Percentiles rank a stretch among this genome's conserved stretches.
Evolutionary conservation across 1,140 invertebrate genomes (phyloP).

Genomic region (Dendrolimus kikuchii): DNA sequence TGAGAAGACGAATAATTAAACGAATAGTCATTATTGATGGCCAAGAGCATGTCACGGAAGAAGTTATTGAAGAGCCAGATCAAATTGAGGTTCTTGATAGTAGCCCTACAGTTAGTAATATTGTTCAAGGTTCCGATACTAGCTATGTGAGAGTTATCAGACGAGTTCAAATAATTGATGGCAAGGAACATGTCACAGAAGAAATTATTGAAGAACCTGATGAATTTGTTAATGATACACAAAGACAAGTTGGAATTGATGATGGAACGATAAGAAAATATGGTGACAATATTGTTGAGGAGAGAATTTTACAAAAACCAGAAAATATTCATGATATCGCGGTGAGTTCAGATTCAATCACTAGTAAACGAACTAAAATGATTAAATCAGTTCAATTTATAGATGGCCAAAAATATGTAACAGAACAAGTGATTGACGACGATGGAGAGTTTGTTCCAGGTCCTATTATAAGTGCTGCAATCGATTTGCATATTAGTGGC

Average conservation of each 20-base stretch:
- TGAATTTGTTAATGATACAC: constrained; percentile 32
- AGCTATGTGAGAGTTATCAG: constrained; percentile 77
- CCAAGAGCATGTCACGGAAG: constrained; percentile 79
- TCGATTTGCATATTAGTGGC: not conserved
- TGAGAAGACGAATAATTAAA: constrained; percentile 65
- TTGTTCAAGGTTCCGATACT: constrained; percentile 46
- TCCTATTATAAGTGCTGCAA: constrained; percentile 4
- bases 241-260: too few relatives aligned
- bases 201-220: constrained; percentile 80
- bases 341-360: too few relatives aligned
- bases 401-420: not conserved
- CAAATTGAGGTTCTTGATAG: constrained; percentile 19
- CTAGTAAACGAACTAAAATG: not conserved
- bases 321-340: too few relatives aligned
- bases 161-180: constrained; percentile 82
- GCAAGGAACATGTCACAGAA: constrained; percentile 79
- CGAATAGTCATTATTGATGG: constrained; percentile 83
- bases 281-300: too few relatives aligned
- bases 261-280: too few relatives aligned
- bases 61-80: constrained; percentile 72
- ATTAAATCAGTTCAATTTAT: not conserved
- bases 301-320: too few relatives aligned
- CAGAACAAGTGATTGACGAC: not conserved
- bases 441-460: constrained; percentile 57
- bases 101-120: constrained; percentile 16